Conservation (phyloP, 2,113 vertebrate species). For the Thalassoma bifasciatum region DNA sequence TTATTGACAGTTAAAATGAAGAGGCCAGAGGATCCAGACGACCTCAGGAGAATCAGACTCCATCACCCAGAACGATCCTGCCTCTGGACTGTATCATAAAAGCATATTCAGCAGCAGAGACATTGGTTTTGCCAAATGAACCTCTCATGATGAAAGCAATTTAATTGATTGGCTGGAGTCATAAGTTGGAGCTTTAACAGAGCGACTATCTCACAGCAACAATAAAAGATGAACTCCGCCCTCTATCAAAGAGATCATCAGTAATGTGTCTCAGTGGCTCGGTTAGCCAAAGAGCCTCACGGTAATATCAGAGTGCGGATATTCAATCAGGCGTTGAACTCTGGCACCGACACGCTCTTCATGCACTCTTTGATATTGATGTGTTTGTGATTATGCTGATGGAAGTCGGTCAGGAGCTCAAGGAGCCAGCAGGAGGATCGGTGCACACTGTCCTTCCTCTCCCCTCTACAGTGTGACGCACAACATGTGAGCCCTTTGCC, state of each 20-base stretch:
- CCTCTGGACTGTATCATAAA: conserved; percentile 35
- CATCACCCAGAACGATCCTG: background rate
- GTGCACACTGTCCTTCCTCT: too few species aligned
- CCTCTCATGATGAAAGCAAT: conserved; percentile 45
- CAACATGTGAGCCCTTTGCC: too few species aligned
- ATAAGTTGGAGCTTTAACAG: conserved; percentile 18
- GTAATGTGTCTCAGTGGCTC: conserved; percentile 32
- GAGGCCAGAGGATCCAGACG: background rate
- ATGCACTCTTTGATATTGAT: background rate
- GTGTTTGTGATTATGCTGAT: conserved; percentile 1
- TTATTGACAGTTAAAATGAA: background rate
- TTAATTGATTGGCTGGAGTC: conserved; percentile 34
- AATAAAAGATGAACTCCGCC: conserved; percentile 30
- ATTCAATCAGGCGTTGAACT: conserved; percentile 21
- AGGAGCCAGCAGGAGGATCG: background rate
- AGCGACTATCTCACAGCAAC: conserved; percentile 15
- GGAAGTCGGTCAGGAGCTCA: background rate
- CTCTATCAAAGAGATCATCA: conserved; percentile 38
- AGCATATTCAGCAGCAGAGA: conserved; percentile 22
- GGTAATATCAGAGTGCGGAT: conserved; percentile 2
- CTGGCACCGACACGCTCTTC: background rate
- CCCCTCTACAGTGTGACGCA: too few species aligned
- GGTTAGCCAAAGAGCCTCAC: conserved; percentile 17
- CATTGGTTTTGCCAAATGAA: conserved; percentile 37
- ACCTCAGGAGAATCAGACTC: background rate